Evolutionary conservation across 2,888 invertebrate genomes (phyloP).

Genomic region (Ptilodon capucinus): DNA sequence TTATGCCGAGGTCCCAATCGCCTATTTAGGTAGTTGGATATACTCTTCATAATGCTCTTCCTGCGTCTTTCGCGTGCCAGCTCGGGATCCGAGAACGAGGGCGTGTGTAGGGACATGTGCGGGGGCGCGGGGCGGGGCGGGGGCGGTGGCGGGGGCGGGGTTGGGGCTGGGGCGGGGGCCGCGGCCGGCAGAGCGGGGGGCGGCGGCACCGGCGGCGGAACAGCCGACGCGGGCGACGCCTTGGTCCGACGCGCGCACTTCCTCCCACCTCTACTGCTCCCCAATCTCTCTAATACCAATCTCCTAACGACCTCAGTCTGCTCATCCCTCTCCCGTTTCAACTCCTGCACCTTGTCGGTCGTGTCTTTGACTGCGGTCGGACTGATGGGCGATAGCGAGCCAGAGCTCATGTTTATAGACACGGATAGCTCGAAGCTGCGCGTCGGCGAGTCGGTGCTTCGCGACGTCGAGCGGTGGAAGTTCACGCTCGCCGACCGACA

Average conservation of each 20-base stretch:
- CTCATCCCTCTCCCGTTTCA: conserved; percentile 90
- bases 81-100: conserved; percentile 83
- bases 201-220: conserved; percentile 59
- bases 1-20: conserved; percentile 85
- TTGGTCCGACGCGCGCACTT: conserved; percentile 46
- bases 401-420: conserved; percentile 52
- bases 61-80: conserved; percentile 84
- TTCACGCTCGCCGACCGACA: conserved; percentile 75
- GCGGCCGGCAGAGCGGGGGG: conserved; percentile 46
- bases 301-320: conserved; percentile 93
- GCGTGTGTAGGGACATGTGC: conserved; percentile 53
- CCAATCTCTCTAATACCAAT: conserved; percentile 90
- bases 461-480: conserved; percentile 53
- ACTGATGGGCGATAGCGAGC: conserved; percentile 57
- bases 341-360: conserved; percentile 87
- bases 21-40: conserved; percentile 91
- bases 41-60: conserved; percentile 92
- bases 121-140: conserved; percentile 54
- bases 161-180: conserved; percentile 47
- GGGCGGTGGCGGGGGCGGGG: conserved; percentile 39
- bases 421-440: conserved; percentile 51
- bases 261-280: conserved; percentile 44
- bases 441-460: conserved; percentile 49
- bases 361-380: conserved; percentile 71
- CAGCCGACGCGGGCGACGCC: conserved; percentile 36